Evolutionary conservation across 2,888 invertebrate genomes (phyloP), one percentile per base, ranked within the genome.

Genomic region (Allacma fusca): DNA sequence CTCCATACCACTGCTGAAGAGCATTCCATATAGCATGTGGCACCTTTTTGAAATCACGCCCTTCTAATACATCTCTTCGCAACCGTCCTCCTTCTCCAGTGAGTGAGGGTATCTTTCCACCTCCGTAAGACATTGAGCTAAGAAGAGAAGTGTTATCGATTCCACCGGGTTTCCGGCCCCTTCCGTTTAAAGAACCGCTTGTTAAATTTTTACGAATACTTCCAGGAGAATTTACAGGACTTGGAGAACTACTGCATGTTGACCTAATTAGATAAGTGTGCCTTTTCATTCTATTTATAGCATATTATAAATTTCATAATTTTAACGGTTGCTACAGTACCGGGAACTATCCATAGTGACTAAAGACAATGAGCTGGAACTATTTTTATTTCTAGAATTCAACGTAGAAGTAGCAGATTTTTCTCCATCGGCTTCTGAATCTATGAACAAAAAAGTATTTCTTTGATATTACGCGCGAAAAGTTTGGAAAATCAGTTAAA

Each of bases 11-110:
- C 81, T 91, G 90, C 80, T 92, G 91, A 19, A 96, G 87, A 0
- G 95, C 95, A 80, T 93, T 91, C 96, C 96, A 96, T 82, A 96
- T 88, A 65, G 93, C 91, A 85, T 94, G 94, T 0, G 95, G 95
- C 71, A 96, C 90, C 68, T 95, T 88, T 88, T 94, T 93, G 88
- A 94, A 96, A 89, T 96, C 95, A 78, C 92, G 89, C 82, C 91
- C 92, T 57, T 92, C 90, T n/a, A 79, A 69, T 23, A 85, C 76
- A 64, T 83, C 84, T 57, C 91, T 89, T 81, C 92, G 92, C 80
- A 96, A 88, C 85, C 92, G 91, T 0, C 95, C 95, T 81, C 95
- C 96, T 88, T 96, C 96, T 74, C 94, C 94, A 1, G 96, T 96
- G 81, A 96, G 88, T 0, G 93, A 92, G 64, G 91, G 89, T 24